Base-by-base conservation (phyloP, 2,113 vertebrate species). In the Gambusia affinis region DNA sequence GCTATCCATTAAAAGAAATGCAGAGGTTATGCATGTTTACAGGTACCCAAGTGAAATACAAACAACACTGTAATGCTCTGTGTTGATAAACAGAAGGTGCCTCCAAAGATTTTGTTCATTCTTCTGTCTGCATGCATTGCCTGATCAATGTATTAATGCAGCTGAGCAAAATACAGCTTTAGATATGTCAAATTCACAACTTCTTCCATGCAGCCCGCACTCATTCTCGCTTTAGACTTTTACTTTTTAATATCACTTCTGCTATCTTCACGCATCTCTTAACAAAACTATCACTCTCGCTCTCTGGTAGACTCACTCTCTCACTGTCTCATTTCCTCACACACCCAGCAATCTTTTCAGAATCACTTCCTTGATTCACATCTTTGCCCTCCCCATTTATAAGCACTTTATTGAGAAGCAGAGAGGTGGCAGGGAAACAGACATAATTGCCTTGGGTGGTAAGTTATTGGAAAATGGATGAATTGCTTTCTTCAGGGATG, bases 391-490 rank as follows among this genome's bases (percentile, higher is more conserved):
- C 88, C 85, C 81, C 84, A 79, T 90, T 91, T 90, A 92, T 92
- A 90, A 92, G 86, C 84, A 91, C 91, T 93, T 93, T 93, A 92
- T 92, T 92, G 91, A 91, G 86, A 91, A 82, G 89, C 85, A 63
- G 85, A 82, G 84, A 89, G 88, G 91, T 91, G 89, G 88, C 88
- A 90, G 88, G 87, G 90, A 90, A 91, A 86, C 91, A 90, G 91
- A 89, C 85, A 83, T 93, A 93, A 93, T 93, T 93, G 92, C 90
- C 89, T 85, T 19, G 76, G 88, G 90, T 89, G 87, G 89, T 85
- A 86, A 83, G 90, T 92, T 93, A 93, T 93, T 93, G 92, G 91
- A 92, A 92, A 93, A 90, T 91, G 88, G 89, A 93, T 92, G 91
- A 92, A 91, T 90, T 89, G 88, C 88, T 89, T 90, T 89, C 84